phyloP scores from a whole-genome alignment of 2,797 vertebrate genomes.

The Falco berigora region DNA sequence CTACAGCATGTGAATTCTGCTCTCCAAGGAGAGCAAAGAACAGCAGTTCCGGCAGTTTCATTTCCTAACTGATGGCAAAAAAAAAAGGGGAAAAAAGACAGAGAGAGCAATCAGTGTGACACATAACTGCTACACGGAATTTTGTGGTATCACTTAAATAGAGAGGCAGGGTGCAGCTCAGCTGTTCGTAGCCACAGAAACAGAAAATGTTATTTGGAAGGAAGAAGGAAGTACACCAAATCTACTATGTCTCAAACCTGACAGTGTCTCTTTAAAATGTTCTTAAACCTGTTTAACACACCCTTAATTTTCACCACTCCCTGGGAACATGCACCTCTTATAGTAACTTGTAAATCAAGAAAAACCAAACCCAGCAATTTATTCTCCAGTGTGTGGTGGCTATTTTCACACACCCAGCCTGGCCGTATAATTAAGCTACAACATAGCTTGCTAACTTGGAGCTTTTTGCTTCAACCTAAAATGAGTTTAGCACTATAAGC shows the following conservation, averaged over 20 bases:
- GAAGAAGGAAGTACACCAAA: background rate
- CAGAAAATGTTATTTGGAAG: constrained; percentile 35
- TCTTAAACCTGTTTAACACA: constrained; percentile 50
- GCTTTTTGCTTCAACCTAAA: background rate
- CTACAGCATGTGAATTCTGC: background rate
- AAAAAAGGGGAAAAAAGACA: background rate
- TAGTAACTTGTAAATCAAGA: constrained; percentile 62
- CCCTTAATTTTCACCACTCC: constrained; percentile 47
- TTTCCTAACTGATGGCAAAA: background rate
- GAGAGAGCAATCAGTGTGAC: background rate
- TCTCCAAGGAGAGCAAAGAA: background rate
- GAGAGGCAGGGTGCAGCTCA: background rate
- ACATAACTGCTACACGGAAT: background rate
- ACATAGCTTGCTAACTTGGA: background rate
- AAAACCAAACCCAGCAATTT: constrained; percentile 55
- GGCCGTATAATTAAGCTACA: constrained; percentile 12
- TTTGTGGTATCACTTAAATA: background rate
- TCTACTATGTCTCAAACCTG: background rate
- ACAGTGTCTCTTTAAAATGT: constrained; percentile 57
- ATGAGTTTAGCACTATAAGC: background rate
- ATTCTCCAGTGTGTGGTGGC: background rate
- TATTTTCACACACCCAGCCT: constrained; percentile 52
- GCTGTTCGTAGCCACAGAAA: background rate
- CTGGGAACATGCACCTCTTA: constrained; percentile 32
- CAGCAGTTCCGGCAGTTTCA: background rate